Evolutionary conservation across 1,140 invertebrate species (phyloP), one percentile per base, ranked within the genome.

Genomic region (Drosophila orosa): DNA sequence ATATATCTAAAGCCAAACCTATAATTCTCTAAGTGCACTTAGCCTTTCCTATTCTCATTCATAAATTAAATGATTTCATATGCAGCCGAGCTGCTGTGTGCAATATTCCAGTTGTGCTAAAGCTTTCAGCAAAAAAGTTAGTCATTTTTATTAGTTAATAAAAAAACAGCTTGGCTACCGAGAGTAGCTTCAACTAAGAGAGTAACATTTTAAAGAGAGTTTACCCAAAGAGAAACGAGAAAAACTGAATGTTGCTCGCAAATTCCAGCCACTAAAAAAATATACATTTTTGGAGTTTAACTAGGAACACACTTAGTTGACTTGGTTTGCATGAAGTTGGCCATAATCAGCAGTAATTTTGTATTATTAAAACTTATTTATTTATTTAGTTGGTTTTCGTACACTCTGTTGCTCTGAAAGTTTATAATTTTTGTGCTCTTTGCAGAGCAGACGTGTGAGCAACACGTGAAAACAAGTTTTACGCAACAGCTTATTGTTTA

Each of bases 401-500:
- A 45, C 73, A 74, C 75, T 37, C 52, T 39, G 31, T n/a, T 54
- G 19, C 19, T 35, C 19, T 24, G 50, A 22, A 44, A 57, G 58
- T 59, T 81, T 50, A 33, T 61, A 69, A 52, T n/a, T 48, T 48
- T 47, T 25, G n/a, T 52, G 75, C 71, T 67, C 83, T 78, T 58
- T 55, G 25, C 58, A 45, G 66, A 67, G 50, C 60, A 48, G 63
- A 72, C 40, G 81, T 71, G 48, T 55, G 63, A 58, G 52, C 60
- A 74, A 76, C 83, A 89, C 84, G 76, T 86, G 80, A 84, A 84
- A 84, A 84, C 80, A 61, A 84, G 80, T 86, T 86, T 86, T 86
- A 82, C 78, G 78, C 82, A 86, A 86, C 83, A 82, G 40, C 65
- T 48, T 35, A 31, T 60, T 74, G 29, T 69, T 58, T 45, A 69